Base-by-base conservation (phyloP, 2,113 vertebrate species). In the Mastomys natalensis region DNA sequence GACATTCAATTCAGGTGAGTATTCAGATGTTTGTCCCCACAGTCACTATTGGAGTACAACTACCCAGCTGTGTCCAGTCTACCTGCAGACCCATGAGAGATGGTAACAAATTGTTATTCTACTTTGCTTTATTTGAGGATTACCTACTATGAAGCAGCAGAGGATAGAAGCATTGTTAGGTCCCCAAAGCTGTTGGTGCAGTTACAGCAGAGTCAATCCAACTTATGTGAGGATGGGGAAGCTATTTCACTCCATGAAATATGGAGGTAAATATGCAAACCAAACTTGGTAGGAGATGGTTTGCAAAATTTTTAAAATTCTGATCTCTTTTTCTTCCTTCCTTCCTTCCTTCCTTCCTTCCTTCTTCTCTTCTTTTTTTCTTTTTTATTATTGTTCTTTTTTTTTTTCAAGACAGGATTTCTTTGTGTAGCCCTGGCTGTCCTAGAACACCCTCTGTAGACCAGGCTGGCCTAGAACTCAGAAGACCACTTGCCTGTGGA, bases 211-310 rank as follows among this genome's bases (percentile, higher is more conserved):
- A 55, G 10, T 22, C 16, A 88, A 77, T 90, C 31, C 87, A 91
- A 43, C 48, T 92, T 29, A 6, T 26, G 81, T 51, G 55, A 87
- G 12, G 60, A 90, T 29, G 72, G 13, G 13, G 45, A 95, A 91
- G 45, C 78, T 68, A 40, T 74, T 94, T 55, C 40, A 17, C 55
- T 55, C 45, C 53, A 94, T 64, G 80, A 70, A 84, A 51, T 88
- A 74, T 90, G 92, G 34, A 62, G 48, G 43, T 70, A 78, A 90
- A 64, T 78, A 60, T 45, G 68, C 81, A 96, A 94, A 76, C 68
- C 76, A 93, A 73, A 40, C 55, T 70, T 29, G 17, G 16, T 17
- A 31, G n/a, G 90, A 70, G 51, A 53, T 34, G 70, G 34, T 40
- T 81, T 64, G 15, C 31, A 88, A 85, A 87, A 66, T 62, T n/a